These are phyloP conservation scores for Tapera naevia DNA, from an alignment of 2,797 vertebrate genomes.

Conservation along the genomic window DNA sequence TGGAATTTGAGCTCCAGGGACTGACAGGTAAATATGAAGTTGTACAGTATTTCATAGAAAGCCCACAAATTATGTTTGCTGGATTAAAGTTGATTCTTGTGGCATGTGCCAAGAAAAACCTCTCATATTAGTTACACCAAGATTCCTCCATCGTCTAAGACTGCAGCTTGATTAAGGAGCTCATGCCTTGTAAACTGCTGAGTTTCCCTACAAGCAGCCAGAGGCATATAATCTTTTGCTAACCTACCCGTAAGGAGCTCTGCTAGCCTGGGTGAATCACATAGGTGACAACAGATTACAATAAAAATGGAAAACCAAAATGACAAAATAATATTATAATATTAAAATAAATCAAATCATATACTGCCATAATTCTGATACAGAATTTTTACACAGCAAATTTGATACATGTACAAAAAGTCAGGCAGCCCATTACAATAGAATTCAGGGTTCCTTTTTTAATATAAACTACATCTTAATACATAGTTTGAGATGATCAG, in stretches of 20 bases:
- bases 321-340: constrained; percentile 78
- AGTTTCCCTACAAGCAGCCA: constrained; percentile 8
- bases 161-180: background rate
- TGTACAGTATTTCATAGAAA: constrained; percentile 22
- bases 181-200: background rate
- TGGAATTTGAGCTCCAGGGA: constrained; percentile 40
- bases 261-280: background rate
- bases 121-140: background rate
- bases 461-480: constrained; percentile 68
- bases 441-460: constrained; percentile 62
- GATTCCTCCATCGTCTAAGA: background rate
- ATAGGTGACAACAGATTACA: constrained; percentile 4
- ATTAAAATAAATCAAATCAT: constrained; percentile 77
- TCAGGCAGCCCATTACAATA: constrained; percentile 63
- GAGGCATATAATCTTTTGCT: background rate
- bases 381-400: constrained; percentile 79
- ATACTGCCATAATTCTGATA: constrained; percentile 80
- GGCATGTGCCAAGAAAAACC: background rate
- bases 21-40: constrained; percentile 43
- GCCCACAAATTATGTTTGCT: background rate
- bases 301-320: constrained; percentile 61
- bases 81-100: background rate
- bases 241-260: background rate
- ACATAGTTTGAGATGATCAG: constrained; percentile 49
- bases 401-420: constrained; percentile 68